Base-by-base conservation (phyloP, 2,113 vertebrate genomes). In the Menidia beryllina region DNA sequence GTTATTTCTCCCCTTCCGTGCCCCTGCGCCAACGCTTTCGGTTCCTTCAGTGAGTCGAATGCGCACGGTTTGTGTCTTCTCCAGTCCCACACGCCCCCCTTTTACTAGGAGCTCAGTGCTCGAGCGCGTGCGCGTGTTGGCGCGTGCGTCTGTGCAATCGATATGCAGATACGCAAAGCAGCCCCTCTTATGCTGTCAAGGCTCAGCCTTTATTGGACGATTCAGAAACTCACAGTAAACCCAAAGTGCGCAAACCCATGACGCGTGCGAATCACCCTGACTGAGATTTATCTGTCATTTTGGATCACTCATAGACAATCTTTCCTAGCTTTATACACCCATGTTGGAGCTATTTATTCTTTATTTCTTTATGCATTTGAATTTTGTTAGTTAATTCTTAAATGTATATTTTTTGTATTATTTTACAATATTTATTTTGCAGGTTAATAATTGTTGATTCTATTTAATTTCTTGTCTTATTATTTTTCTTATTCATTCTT, bases 1-100 rank as follows among this genome's bases (percentile, higher is more conserved):
- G 78, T 88, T 87, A 8, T 34, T 30, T 45, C 27, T 8, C 14
- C 0, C 13, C 55, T 60, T 23, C 30, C 30, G 61, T 78, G 63
- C 3, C 75, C 34, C 76, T 54, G 82, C 72, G 68, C 77, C 83
- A 25, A 82, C 24, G 58, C 78, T 81, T 79, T 68, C 69, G 1
- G 60, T 41, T 75, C 49, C 72, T 79, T 50, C 75, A 27, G 79
- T 64, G 77, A 84, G 79, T 79, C 64, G 48, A 87, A 86, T 65
- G 73, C 72, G 63, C 73, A 66, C 52, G 74, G 81, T 83, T 79
- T 84, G 81, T 83, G 79, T 80, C 71, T 56, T 63, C 51, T 84
- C 79, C 80, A 75, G 76, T 62, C 57, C 70, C 83, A 74, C 91
- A 89, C 88, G 84, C 90, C 87, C 85, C 88, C 87, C 85, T 87